Conservation (phyloP, 2,113 vertebrate genomes). For the Seriola aureovittata region DNA sequence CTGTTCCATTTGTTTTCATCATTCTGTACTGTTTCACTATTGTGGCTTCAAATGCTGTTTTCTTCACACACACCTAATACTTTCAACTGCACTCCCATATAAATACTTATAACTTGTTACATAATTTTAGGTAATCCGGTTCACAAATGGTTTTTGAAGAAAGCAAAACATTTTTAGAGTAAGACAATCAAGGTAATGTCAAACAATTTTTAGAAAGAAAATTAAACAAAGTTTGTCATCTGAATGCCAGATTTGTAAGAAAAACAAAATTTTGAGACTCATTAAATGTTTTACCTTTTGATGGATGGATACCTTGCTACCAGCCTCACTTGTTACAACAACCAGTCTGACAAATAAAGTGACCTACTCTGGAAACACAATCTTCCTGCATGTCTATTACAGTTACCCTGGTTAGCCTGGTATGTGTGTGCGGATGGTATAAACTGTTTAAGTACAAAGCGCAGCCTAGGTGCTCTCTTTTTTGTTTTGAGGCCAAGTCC, state of each 20-base stretch:
- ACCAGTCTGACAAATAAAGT: constrained; percentile 55
- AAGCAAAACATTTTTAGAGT: not conserved
- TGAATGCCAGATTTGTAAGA: constrained; percentile 2
- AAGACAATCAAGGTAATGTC: not conserved
- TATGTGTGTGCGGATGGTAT: constrained; percentile 35
- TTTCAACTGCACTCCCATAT: not conserved
- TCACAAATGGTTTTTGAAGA: not conserved
- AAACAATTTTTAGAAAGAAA: not conserved
- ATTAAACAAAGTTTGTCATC: not conserved
- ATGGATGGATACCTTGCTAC: constrained; percentile 27
- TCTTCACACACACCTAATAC: not conserved
- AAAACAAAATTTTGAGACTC: not conserved
- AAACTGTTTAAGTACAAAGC: constrained; percentile 52
- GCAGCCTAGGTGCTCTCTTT: constrained; percentile 67
- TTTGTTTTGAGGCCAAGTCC: constrained; percentile 65
- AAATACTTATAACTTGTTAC: not conserved
- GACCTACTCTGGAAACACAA: constrained; percentile 40
- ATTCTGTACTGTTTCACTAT: not conserved
- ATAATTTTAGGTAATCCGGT: not conserved
- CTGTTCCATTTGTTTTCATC: not conserved
- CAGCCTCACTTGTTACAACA: constrained; percentile 36
- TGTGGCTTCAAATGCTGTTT: not conserved
- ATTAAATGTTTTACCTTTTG: not conserved
- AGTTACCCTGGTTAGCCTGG: constrained; percentile 42
- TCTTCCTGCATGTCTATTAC: constrained; percentile 28